Conservation (phyloP, 2,113 vertebrate genomes). For the Malaclemys terrapin region DNA sequence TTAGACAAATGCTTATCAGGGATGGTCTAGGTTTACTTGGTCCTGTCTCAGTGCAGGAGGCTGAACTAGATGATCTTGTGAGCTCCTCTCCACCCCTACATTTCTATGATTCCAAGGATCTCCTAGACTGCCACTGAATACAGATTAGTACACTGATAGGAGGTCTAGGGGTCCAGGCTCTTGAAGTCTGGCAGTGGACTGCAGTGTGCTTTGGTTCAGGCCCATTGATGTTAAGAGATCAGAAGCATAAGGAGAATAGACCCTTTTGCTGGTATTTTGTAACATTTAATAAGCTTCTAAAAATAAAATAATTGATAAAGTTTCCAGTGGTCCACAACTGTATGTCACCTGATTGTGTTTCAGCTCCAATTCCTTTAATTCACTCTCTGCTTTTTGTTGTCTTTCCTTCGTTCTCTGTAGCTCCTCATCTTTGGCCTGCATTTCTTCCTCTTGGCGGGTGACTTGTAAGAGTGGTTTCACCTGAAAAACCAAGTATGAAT, state of each 20-base stretch:
- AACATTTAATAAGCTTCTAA: not conserved
- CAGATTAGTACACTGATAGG: not conserved
- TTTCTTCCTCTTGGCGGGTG: constrained; percentile 96
- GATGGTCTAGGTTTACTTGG: not conserved
- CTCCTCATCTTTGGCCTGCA: constrained; percentile 96
- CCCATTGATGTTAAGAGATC: fast-evolving
- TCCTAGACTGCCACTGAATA: fast-evolving
- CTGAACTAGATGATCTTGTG: not conserved
- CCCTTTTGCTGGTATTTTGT: not conserved
- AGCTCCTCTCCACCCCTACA: not conserved
- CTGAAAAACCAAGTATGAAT: constrained; percentile 63
- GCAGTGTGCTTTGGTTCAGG: not conserved
- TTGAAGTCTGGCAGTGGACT: not conserved
- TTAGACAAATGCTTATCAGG: not conserved
- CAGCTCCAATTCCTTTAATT: constrained; percentile 89
- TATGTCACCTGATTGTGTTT: constrained; percentile 89
- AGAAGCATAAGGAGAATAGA: not conserved
- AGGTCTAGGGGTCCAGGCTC: not conserved
- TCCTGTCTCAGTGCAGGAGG: not conserved
- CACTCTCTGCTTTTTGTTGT: constrained; percentile 86
- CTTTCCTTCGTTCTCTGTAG: constrained; percentile 86
- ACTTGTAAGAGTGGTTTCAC: constrained; percentile 98
- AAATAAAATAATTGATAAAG: not conserved
- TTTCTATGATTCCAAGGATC: not conserved
- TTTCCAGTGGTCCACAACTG: not conserved